phyloP scores from a whole-genome alignment of 2,113 vertebrate genomes.

The Onychostruthus taczanowskii region DNA sequence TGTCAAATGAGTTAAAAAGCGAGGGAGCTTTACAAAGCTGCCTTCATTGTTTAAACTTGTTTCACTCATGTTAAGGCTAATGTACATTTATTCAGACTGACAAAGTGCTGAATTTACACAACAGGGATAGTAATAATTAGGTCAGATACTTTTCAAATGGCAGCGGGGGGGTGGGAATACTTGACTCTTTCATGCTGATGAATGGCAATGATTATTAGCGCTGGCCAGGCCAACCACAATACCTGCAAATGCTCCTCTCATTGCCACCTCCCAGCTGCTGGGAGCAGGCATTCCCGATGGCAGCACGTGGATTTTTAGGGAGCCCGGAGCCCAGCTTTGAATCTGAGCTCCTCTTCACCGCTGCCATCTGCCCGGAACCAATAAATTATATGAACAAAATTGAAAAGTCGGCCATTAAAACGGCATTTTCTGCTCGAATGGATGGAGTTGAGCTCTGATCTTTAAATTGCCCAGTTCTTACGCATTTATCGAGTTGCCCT shows the following conservation, averaged over 20 bases:
- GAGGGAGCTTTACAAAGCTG: conserved; percentile 36
- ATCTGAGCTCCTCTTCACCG: background rate
- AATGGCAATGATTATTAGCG: background rate
- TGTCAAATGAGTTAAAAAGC: conserved; percentile 53
- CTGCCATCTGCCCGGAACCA: background rate
- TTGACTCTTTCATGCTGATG: background rate
- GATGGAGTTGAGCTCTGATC: background rate
- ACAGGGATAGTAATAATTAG: conserved; percentile 63
- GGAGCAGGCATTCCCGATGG: accelerated
- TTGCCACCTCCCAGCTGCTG: background rate
- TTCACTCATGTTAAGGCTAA: conserved; percentile 59
- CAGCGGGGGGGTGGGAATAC: background rate
- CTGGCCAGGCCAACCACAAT: background rate
- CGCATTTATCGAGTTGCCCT: accelerated
- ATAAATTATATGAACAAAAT: background rate
- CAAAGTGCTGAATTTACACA: conserved; percentile 68
- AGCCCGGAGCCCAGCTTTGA: background rate
- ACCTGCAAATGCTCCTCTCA: background rate
- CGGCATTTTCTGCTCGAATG: accelerated
- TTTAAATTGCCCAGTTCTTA: accelerated
- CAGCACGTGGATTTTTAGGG: accelerated
- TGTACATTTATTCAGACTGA: conserved; percentile 63
- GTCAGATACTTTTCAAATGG: conserved; percentile 58
- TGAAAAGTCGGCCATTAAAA: background rate
- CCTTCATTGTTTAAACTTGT: conserved; percentile 55